Evolutionary conservation across 2,113 vertebrate genomes (phyloP).

Genomic region (Elephas maximus): DNA sequence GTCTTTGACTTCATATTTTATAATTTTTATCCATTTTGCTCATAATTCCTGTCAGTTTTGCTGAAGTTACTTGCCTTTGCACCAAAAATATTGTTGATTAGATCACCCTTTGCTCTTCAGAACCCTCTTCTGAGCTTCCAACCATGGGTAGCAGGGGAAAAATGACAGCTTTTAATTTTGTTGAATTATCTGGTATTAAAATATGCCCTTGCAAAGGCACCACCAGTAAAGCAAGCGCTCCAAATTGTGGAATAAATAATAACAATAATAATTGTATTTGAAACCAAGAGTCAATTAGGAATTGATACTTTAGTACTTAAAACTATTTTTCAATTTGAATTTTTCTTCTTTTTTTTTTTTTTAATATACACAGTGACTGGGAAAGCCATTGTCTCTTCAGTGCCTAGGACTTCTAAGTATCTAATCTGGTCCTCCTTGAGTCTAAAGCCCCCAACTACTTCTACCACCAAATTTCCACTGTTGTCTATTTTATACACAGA

Average conservation of each 20-base stretch:
- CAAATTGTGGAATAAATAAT: not conserved
- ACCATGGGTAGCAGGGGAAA: not conserved
- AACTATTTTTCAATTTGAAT: not conserved
- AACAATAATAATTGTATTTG: not conserved
- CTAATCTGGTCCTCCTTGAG: not conserved
- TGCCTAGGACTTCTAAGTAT: not conserved
- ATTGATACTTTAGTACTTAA: not conserved
- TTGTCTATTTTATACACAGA: not conserved
- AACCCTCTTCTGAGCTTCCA: not conserved
- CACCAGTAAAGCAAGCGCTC: not conserved
- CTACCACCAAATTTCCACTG: not conserved
- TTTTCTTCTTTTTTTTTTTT: not conserved
- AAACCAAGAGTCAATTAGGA: not conserved
- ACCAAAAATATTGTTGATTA: not conserved
- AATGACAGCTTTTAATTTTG: not conserved
- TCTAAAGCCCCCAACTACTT: not conserved
- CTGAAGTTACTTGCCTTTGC: not conserved
- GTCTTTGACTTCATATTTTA: not conserved
- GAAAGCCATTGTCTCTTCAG: not conserved
- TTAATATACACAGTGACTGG: not conserved
- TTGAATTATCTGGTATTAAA: not conserved
- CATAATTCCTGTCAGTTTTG: not conserved
- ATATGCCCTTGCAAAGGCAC: not conserved
- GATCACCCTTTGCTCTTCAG: not conserved
- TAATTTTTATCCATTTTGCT: not conserved